phyloP scores from a whole-genome alignment of 2,113 vertebrate genomes.

The Lutjanus erythropterus region DNA sequence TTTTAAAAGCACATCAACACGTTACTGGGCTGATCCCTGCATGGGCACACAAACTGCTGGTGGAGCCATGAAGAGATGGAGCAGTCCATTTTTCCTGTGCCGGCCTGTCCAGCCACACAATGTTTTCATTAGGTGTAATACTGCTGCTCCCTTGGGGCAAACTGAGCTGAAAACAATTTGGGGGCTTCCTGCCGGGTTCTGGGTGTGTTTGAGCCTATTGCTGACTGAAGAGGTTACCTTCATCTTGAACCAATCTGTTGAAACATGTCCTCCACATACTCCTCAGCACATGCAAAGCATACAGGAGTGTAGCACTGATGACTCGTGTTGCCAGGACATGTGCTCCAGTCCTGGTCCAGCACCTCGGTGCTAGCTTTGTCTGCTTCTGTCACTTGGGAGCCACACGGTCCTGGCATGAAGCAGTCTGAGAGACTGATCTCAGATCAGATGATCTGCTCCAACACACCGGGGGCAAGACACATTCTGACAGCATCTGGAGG shows the following conservation, averaged over 20 bases:
- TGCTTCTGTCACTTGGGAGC: not conserved
- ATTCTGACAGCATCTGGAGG: not conserved
- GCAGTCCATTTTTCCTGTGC: not conserved
- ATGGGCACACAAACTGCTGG: not conserved
- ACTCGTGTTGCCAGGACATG: not conserved
- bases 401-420: not conserved
- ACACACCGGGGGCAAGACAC: not conserved
- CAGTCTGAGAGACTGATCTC: not conserved
- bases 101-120: not conserved
- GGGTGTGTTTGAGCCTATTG: not conserved
- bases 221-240: not conserved
- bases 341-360: not conserved
- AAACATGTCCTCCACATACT: not conserved
- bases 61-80: not conserved
- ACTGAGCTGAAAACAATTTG: constrained; percentile 17
- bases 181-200: not conserved
- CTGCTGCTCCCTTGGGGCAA: not conserved
- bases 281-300: too few relatives aligned
- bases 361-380: not conserved
- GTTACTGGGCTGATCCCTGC: not conserved
- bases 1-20: not conserved
- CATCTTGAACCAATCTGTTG: not conserved
- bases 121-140: constrained; percentile 8
- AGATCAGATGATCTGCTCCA: not conserved
- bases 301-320: not conserved